Evolutionary conservation across 2,888 invertebrate genomes (phyloP).

Genomic region (Aphodius granarius): DNA sequence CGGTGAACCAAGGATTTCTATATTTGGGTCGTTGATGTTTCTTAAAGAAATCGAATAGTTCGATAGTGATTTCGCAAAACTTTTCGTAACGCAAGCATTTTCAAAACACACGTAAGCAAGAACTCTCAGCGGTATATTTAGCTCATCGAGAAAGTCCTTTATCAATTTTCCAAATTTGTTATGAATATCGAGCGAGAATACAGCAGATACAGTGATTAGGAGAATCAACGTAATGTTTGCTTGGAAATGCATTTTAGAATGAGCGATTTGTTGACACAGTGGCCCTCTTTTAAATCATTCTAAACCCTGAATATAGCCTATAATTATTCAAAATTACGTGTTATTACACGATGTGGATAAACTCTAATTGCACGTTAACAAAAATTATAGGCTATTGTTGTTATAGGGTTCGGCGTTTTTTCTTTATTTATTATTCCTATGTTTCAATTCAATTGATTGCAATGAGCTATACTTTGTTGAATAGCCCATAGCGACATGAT

Average conservation of each 20-base stretch:
- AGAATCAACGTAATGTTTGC: neutral
- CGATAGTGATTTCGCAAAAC: neutral
- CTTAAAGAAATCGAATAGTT: slow-evolving; percentile 2
- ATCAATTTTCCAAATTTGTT: neutral
- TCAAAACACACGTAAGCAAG: slow-evolving; percentile 38
- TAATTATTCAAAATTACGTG: neutral
- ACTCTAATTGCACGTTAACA: no score
- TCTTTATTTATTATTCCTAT: no score
- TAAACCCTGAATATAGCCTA: neutral
- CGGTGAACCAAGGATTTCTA: neutral
- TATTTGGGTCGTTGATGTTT: slow-evolving; percentile 3
- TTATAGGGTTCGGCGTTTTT: no score
- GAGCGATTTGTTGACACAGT: neutral
- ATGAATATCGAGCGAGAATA: neutral
- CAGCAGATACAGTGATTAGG: neutral
- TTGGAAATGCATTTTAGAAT: neutral
- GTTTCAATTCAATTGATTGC: no score
- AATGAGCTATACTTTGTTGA: no score
- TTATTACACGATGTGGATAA: no score
- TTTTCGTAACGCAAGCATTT: slow-evolving; percentile 39
- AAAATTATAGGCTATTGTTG: no score
- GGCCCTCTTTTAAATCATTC: neutral
- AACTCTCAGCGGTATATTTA: slow-evolving; percentile 34
- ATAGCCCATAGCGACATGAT: no score
- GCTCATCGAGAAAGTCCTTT: slow-evolving; percentile 33